Percentiles rank a stretch among this genome's conserved stretches.
phyloP scores from a whole-genome alignment of 53 echinoderm and acorn worm species.

The Crossaster papposus region DNA sequence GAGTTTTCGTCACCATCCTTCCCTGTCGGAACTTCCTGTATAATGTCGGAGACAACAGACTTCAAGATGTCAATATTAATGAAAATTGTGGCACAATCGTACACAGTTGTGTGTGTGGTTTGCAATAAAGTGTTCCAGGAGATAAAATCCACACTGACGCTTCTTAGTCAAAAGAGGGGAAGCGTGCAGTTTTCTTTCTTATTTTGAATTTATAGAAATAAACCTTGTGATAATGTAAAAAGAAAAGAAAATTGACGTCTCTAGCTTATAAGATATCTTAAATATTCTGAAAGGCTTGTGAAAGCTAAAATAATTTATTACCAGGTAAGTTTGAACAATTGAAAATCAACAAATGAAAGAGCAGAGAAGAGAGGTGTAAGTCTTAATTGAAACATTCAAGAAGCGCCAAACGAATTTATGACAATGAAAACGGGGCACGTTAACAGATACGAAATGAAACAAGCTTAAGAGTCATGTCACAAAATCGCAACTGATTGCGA shows the following conservation, averaged over 20 bases:
- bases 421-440: background rate
- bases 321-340: too few relatives aligned
- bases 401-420: background rate
- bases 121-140: too few relatives aligned
- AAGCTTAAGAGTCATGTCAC: background rate
- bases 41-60: background rate
- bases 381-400: background rate
- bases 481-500: background rate
- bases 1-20: conserved; percentile 65
- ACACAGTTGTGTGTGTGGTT: too few relatives aligned
- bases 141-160: too few relatives aligned
- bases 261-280: too few relatives aligned
- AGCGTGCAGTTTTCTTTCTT: too few relatives aligned
- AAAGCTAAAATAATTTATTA: too few relatives aligned
- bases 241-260: too few relatives aligned
- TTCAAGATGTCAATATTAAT: background rate
- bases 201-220: too few relatives aligned
- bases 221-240: too few relatives aligned
- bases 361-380: background rate
- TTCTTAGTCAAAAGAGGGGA: too few relatives aligned
- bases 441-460: background rate
- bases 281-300: too few relatives aligned
- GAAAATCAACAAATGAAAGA: background rate
- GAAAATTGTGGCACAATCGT: background rate
- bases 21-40: conserved; percentile 64